Percentiles rank a stretch among this genome's conserved stretches.
Evolutionary conservation across 2,888 invertebrate genomes (phyloP).

Genomic region (Apamea epomidion): DNA sequence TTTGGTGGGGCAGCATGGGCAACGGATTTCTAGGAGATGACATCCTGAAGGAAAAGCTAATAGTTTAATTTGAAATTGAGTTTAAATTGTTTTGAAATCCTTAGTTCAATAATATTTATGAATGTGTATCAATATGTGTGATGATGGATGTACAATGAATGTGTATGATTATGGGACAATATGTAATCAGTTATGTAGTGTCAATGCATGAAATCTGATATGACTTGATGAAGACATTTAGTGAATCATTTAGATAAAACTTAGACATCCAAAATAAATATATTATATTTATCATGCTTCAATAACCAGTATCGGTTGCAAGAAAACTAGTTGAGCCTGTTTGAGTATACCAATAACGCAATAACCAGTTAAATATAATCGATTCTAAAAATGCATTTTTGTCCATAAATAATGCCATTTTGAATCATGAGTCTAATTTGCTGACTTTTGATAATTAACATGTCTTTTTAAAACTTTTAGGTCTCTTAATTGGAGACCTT

Average conservation of each 20-base stretch:
- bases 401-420: neutral
- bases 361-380: neutral
- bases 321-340: neutral
- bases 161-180: neutral
- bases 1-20: accelerated
- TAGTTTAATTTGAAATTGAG: too few relatives aligned
- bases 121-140: too few relatives aligned
- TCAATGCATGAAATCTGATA: conserved; percentile 41
- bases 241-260: conserved; percentile 19
- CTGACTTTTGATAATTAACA: neutral
- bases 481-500: neutral
- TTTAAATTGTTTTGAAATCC: neutral
- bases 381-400: neutral
- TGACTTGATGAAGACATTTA: conserved; percentile 1
- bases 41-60: neutral
- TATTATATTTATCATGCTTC: neutral
- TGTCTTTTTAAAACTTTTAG: neutral
- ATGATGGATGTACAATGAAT: too few relatives aligned
- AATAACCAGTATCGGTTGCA: neutral
- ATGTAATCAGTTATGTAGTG: conserved; percentile 20
- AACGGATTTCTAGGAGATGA: neutral
- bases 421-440: neutral
- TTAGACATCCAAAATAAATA: neutral
- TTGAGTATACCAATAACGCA: neutral
- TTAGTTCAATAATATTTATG: neutral